phyloP scores from a whole-genome alignment of 2,888 invertebrate genomes.

The Patella pellucida region DNA sequence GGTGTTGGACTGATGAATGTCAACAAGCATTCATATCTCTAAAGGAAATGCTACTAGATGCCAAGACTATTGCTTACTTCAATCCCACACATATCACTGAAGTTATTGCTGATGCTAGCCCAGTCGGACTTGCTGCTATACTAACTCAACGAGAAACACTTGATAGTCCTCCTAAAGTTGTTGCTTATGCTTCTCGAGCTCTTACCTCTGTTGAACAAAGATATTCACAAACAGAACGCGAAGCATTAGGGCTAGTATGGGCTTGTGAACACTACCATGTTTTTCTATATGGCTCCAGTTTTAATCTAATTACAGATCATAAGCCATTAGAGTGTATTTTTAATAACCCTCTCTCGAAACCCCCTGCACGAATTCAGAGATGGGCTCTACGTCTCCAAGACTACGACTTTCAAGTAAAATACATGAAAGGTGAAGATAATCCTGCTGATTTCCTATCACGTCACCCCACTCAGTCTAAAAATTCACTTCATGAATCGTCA shows the following conservation, averaged over 20 bases:
- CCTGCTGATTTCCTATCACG: slow-evolving; percentile 43
- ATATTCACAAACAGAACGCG: slow-evolving; percentile 38
- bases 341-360: slow-evolving; percentile 32
- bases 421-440: slow-evolving; percentile 43
- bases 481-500: slow-evolving; percentile 15
- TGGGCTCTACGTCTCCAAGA: slow-evolving; percentile 37
- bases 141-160: slow-evolving; percentile 28
- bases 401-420: slow-evolving; percentile 33
- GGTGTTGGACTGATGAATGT: slow-evolving; percentile 24
- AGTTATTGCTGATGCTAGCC: slow-evolving; percentile 36
- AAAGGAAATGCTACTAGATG: slow-evolving; percentile 25
- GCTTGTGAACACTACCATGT: slow-evolving; percentile 42
- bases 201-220: slow-evolving; percentile 32
- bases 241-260: slow-evolving; percentile 45
- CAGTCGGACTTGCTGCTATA: slow-evolving; percentile 33
- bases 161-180: slow-evolving; percentile 19
- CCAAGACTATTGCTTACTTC: slow-evolving; percentile 29
- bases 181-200: slow-evolving; percentile 37
- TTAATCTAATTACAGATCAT: slow-evolving; percentile 5
- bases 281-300: slow-evolving; percentile 40
- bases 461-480: slow-evolving; percentile 32
- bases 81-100: slow-evolving; percentile 26
- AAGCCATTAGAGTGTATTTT: background rate
- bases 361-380: slow-evolving; percentile 41
- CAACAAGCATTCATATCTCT: slow-evolving; percentile 31